Evolutionary conservation across 1,140 invertebrate species (phyloP).

Genomic region (Bradysia coprophila): DNA sequence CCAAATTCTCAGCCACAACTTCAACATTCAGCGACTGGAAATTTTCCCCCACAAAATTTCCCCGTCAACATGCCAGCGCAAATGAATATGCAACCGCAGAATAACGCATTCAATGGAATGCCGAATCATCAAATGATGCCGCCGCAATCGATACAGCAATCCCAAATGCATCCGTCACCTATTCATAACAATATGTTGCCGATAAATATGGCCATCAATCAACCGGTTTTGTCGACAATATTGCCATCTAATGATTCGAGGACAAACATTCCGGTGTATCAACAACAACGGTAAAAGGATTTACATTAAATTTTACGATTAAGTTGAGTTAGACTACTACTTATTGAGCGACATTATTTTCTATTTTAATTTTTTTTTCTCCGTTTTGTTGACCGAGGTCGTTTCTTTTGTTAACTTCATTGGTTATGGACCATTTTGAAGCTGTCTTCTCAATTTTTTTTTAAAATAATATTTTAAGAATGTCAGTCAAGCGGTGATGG

Average conservation of each 20-base stretch:
- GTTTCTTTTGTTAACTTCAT: too few relatives aligned
- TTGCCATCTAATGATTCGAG: slow-evolving; percentile 18
- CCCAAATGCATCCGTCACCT: neutral
- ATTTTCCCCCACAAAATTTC: neutral
- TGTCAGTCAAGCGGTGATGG: too few relatives aligned
- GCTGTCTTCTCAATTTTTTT: too few relatives aligned
- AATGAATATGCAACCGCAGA: slow-evolving; percentile 16
- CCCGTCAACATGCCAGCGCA: neutral
- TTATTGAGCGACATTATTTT: too few relatives aligned
- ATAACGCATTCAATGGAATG: slow-evolving; percentile 9
- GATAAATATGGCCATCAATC: neutral
- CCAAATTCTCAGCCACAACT: neutral
- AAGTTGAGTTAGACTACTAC: too few relatives aligned
- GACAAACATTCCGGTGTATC: slow-evolving; percentile 23
- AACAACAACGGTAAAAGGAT: slow-evolving; percentile 23
- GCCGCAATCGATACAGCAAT: neutral
- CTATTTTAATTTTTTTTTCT: too few relatives aligned
- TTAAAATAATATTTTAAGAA: too few relatives aligned
- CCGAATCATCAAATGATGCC: neutral
- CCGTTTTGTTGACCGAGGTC: too few relatives aligned
- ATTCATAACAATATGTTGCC: neutral
- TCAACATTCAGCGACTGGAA: neutral
- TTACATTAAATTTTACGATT: neutral
- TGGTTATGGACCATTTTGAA: too few relatives aligned
- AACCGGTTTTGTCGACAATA: slow-evolving; percentile 9